These are phyloP conservation scores for Ectropis grisescens DNA, from an alignment of 1,140 invertebrate genomes.

Conservation along the genomic window DNA sequence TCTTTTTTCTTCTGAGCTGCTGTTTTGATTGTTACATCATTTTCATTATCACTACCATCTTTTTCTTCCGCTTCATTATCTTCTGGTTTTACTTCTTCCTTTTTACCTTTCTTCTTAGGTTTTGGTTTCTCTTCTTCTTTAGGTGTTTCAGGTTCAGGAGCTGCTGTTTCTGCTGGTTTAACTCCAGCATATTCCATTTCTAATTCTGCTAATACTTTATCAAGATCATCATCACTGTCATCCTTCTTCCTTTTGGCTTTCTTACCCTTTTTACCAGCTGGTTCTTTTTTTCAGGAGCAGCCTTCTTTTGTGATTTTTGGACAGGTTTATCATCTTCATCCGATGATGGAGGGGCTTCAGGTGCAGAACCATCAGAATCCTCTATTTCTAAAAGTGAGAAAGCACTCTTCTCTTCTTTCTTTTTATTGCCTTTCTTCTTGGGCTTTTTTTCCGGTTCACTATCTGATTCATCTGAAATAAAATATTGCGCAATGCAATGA, in stretches of 20 bases:
- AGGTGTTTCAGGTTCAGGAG: constrained; percentile 43
- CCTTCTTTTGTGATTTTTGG: constrained; percentile 61
- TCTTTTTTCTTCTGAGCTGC: constrained; percentile 90
- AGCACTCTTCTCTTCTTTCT: constrained; percentile 70
- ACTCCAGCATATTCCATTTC: constrained; percentile 82
- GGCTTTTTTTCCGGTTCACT: constrained; percentile 52
- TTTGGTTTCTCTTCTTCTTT: constrained; percentile 67
- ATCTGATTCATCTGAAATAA: constrained; percentile 50
- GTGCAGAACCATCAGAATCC: constrained; percentile 62
- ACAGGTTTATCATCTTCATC: constrained; percentile 65
- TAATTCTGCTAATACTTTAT: constrained; percentile 86
- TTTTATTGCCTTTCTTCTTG: constrained; percentile 65
- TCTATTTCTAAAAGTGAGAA: constrained; percentile 75
- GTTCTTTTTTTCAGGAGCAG: constrained; percentile 71
- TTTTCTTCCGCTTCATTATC: constrained; percentile 55
- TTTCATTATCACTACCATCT: constrained; percentile 40
- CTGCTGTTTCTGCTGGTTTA: constrained; percentile 55
- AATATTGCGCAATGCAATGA: no score
- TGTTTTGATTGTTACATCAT: constrained; percentile 79
- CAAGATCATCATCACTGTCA: constrained; percentile 87
- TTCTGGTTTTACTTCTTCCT: constrained; percentile 59
- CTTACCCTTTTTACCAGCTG: constrained; percentile 75
- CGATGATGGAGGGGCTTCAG: constrained; percentile 57
- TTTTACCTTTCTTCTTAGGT: constrained; percentile 63
- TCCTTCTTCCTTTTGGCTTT: constrained; percentile 81